Conservation (phyloP, 2,888 invertebrate genomes). For the Sipha maydis region DNA sequence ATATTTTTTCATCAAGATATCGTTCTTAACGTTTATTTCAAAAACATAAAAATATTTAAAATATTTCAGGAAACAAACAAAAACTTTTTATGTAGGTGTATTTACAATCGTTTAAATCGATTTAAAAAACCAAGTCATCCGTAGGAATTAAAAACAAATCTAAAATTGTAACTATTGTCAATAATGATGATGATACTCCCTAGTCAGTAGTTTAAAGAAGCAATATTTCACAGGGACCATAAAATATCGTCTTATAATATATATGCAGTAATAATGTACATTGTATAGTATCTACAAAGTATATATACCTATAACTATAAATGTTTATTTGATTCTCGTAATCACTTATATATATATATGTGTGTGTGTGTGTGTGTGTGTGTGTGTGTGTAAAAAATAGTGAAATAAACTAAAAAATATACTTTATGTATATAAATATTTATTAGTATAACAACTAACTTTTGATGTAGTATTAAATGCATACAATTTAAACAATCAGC, state of each 20-base stretch:
- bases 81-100: slow-evolving; percentile 44
- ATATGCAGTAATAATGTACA: not conserved
- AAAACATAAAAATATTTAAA: slow-evolving; percentile 4
- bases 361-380: too few species aligned
- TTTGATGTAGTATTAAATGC: too few species aligned
- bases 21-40: not conserved
- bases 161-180: slow-evolving; percentile 43
- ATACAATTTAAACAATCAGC: too few species aligned
- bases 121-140: slow-evolving; percentile 4
- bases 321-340: not conserved
- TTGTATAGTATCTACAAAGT: not conserved
- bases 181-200: slow-evolving; percentile 35
- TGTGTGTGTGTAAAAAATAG: too few species aligned
- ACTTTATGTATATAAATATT: too few species aligned
- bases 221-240: slow-evolving; percentile 30
- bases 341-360: too few species aligned
- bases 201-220: slow-evolving; percentile 32
- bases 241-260: slow-evolving; percentile 11
- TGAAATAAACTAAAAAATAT: too few species aligned
- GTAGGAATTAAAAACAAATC: slow-evolving; percentile 46
- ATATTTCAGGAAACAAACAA: slow-evolving; percentile 3
- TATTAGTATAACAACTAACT: too few species aligned
- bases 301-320: not conserved
- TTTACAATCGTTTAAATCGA: slow-evolving; percentile 13
- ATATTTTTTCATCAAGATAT: not conserved